Evolutionary conservation across 1,140 invertebrate species (phyloP), one percentile per base, ranked within the genome.

Genomic region (Macrobrachium rosenbergii): DNA sequence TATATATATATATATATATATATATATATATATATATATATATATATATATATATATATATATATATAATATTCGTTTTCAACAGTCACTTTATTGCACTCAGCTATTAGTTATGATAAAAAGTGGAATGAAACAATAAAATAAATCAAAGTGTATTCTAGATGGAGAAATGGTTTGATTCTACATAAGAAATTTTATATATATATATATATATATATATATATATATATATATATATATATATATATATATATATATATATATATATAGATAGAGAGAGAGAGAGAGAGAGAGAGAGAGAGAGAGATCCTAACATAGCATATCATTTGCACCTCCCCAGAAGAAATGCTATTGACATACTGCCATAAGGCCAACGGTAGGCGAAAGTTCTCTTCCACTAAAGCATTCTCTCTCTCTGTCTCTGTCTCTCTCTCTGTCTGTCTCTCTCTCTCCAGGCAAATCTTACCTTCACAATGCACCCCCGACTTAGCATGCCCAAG

Each of bases 381-480:
- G 21, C 21, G 21, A 58, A 45, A 21, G 7, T 60, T 81, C 60
- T 58, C 43, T 58, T 1, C 19, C 76, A 52, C 0, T 52, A 28
- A 12, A 10, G 0, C 43, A 19, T 19, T 5, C 3, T 58, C 43
- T 17, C 19, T 58, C 45, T 17, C 76, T 58, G 45, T 14, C 28
- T 45, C 60, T 19, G 7, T 67, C 79, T 37, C 23, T 67, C 43
- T 28, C 79, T 62, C 62, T 37, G 7, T 43, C 16, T 45, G 10
- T 45, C 28, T 19, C 21, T 23, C 21, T 19, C 21, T 37, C 11
- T 2, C 78, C 60, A 6, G 21, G 5, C 17, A 16, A 21, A 19
- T 76, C 83, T 85, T 69, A 86, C 84, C 64, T 43, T 73, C 3
- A 16, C 59, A 17, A 60, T 76, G 23, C 80, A 67, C 37, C 73